Base-by-base conservation (phyloP, 2,888 invertebrate species). In the Lamellibrachia satsuma region DNA sequence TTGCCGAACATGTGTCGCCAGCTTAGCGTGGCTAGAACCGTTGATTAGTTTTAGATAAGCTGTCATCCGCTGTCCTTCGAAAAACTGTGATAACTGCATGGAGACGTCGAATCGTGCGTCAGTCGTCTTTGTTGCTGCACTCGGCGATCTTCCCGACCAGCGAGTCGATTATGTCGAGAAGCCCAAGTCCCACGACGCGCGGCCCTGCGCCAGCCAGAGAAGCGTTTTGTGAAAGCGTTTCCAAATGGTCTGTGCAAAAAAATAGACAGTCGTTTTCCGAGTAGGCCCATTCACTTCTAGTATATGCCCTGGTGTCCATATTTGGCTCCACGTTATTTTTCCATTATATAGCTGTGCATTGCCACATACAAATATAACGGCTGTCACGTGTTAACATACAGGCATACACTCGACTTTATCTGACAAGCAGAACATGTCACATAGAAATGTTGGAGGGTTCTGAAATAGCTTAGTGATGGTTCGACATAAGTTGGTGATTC, bases 31-130 rank as follows among this genome's bases (percentile, higher is more conserved):
- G 22, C 15, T n/a, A n/a, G 75, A n/a, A 6, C 75, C 75, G 75
- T 75, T 75, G 75, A 75, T 75, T 75, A 22, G 75, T 75, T 75
- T 75, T n/a, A 75, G 75, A 75, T 75, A 75, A 75, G 75, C 75
- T 75, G 75, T 15, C 75, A 75, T 75, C n/a, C 75, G 75, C 22
- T 75, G 75, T 75, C 75, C 75, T 75, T 75, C 75, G 75, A 15
- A 75, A 75, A 6, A 15, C 75, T 6, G 15, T 75, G 75, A 75
- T 75, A 75, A 75, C 75, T 22, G 75, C 22, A 6, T 75, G 4
- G 6, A 22, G 15, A 4, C 75, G 22, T 4, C 75, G 15, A 6
- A 15, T 11, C 75, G 11, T n/a, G 75, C 75, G 75, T 22, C 22
- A 22, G 22, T 22, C 75, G 75, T 75, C 75, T 75, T 75, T 75